Base-by-base conservation (phyloP, 2,113 vertebrate genomes). In the Passerina amoena region DNA sequence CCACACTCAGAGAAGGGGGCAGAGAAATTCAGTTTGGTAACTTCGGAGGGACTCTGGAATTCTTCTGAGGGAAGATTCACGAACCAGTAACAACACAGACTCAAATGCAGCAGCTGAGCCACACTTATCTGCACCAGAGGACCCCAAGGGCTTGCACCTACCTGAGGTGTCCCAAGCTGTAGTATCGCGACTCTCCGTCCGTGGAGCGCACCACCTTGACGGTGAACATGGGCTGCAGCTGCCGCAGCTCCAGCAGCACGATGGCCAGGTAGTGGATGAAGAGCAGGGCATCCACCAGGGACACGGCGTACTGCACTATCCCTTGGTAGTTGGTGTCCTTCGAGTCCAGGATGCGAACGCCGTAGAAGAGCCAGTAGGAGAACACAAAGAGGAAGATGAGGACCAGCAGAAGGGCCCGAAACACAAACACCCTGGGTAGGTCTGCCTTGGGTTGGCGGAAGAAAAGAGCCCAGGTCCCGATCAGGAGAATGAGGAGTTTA, bases 351-450 rank as follows among this genome's bases (percentile, higher is more conserved):
- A 99, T 99, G 84, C 99, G 98, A 71, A 99, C 99, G 12, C 99
- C 99, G 1, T 99, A 99, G 68, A 99, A 99, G 12, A 99, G 99
- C 99, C 99, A 99, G 94, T 99, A 99, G 96, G 99, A 99, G 78
- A 99, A 98, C 81, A 99, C 98, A 38, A 99, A 98, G 25, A 99
- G 98, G 33, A 99, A 98, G 8, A 99, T 98, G 44, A 99, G 99
- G 56, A 99, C 98, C 96, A 98, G 93, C 59, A 99, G 97, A 24
- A 99, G 98, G 92, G 98, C 98, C 28, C 99, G 99, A 93, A 99
- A 99, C 86, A 99, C 98, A 17, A 99, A 99, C 64, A 99, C 97
- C 20, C 99, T 97, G 0, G 99, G 99, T 92, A 99, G 95, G 65
- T 98, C 98, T 15, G 98, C 98, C 19, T 98, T 98, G 28, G 98